Evolutionary conservation across 2,888 invertebrate genomes (phyloP).

Genomic region (Diloba caeruleocephala): DNA sequence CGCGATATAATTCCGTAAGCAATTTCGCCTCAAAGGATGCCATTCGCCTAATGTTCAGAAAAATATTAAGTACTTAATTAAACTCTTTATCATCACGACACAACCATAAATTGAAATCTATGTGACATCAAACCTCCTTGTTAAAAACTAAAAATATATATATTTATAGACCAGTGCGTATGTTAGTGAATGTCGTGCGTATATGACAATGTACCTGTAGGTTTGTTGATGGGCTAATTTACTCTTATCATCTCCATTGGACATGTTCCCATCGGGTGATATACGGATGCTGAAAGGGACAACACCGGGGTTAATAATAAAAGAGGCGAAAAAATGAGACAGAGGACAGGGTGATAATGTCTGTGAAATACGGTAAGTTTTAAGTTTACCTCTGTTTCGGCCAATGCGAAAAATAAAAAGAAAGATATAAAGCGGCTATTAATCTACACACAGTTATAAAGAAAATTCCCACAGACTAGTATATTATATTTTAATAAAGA

Average conservation of each 20-base stretch:
- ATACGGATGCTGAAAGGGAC: conserved; percentile 90
- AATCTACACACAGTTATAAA: conserved; percentile 25
- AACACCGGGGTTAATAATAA: conserved; percentile 85
- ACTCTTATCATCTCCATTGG: conserved; percentile 91
- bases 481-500: background rate
- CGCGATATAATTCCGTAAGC: too few relatives aligned
- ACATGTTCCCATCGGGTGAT: conserved; percentile 89
- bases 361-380: conserved; percentile 64
- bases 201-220: conserved; percentile 90
- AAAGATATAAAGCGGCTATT: conserved; percentile 63
- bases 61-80: too few relatives aligned
- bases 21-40: too few relatives aligned
- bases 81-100: conserved; percentile 1
- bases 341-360: conserved; percentile 67
- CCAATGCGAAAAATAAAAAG: conserved; percentile 79
- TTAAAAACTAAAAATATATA: conserved; percentile 21
- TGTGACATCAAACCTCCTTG: conserved; percentile 49
- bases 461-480: conserved; percentile 16
- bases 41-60: too few relatives aligned
- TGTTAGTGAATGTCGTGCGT: conserved; percentile 58
- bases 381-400: conserved; percentile 85
- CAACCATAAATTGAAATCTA: conserved; percentile 37
- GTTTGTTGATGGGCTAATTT: conserved; percentile 93
- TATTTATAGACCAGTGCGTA: conserved; percentile 50
- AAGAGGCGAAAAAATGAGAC: conserved; percentile 66